A percentile compares a stretch with the other conserved stretches of the same genome.
These are phyloP conservation scores for Carabus problematicus DNA, from an alignment of 2,888 invertebrate genomes.

Conservation along the genomic window DNA sequence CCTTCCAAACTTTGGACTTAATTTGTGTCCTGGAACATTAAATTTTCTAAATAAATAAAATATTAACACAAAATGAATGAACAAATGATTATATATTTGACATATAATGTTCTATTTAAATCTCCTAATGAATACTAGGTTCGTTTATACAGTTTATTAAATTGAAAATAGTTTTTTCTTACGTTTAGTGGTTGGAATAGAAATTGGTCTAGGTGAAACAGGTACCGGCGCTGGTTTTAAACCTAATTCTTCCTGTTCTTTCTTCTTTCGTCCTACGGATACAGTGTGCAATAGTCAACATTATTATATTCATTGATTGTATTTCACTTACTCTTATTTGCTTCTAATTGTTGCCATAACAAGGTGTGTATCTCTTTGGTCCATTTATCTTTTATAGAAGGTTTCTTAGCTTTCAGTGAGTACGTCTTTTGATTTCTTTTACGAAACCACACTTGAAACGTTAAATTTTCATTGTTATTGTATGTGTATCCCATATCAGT, in stretches of 20 bases:
- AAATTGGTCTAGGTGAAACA: constrained; percentile 17
- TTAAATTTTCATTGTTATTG: constrained; percentile 28
- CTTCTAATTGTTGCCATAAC: constrained; percentile 35
- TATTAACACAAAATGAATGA: too few species aligned
- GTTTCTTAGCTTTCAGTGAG: constrained; percentile 15
- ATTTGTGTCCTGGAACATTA: too few species aligned
- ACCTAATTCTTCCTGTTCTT: constrained; percentile 25
- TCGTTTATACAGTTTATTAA: background rate
- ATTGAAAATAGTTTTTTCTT: background rate
- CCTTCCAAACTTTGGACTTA: too few species aligned
- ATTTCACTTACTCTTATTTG: constrained; percentile 31
- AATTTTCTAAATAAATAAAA: too few species aligned
- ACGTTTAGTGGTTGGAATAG: constrained; percentile 8
- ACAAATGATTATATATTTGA: too few species aligned
- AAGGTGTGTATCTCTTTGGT: constrained; percentile 20
- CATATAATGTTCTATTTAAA: too few species aligned
- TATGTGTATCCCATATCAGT: constrained; percentile 44
- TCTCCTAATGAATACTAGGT: background rate
- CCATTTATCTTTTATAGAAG: constrained; percentile 26
- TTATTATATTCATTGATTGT: background rate
- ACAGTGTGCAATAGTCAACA: background rate
- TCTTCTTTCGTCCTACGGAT: constrained; percentile 15
- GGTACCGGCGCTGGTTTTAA: constrained; percentile 15
- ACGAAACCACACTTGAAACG: constrained; percentile 44
- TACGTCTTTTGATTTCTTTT: constrained; percentile 41